Base-by-base conservation (phyloP, 2,888 invertebrate species). In the Pycnomerus fuliginosus region DNA sequence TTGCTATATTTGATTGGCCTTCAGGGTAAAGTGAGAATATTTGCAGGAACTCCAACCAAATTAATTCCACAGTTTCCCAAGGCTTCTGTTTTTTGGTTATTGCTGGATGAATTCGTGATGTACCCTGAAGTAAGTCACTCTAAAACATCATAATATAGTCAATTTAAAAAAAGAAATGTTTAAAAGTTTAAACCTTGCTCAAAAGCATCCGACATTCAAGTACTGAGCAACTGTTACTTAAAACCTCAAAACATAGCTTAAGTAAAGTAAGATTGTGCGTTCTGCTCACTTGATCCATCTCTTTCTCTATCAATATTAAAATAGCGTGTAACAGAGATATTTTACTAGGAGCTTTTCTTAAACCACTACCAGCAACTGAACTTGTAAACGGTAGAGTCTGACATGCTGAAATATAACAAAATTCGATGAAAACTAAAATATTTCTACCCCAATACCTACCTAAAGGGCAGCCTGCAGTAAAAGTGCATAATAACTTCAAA, bases 171-270 rank as follows among this genome's bases (percentile, higher is more conserved):
- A 25, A 25, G 10, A 8, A 7, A 27, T 27, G 27, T 27, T 27
- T 7, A 8, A 30, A 30, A 30, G 4, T 30, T 5, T 13, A 56
- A 67, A 83, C 84, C 77, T 85, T 84, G 1, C 80, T 64, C 25
- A 84, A 69, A 30, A 80, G 69, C 8, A 78, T 69, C 25, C 85
- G 73, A 58, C 83, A 84, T 58, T 84, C 84, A 8, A 78, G 74
- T 27, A 79, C 77, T 22, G 69, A 67, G 38, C 76, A 70, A 41
- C 76, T 73, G 58, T 83, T 81, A 7, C 72, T 67, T 14, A 80
- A 56, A 30, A 78, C 54, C 49, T 76, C 71, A 53, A 80, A 76
- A 3, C 76, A 69, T 28, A 75, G 68, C 35, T 71, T 68, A 15
- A 80, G 60, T 17, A 73, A 64, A 1, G 64, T 62, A 39, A 74